phyloP scores from a whole-genome alignment of 2,888 invertebrate genomes.

The Heliothis peltigera region DNA sequence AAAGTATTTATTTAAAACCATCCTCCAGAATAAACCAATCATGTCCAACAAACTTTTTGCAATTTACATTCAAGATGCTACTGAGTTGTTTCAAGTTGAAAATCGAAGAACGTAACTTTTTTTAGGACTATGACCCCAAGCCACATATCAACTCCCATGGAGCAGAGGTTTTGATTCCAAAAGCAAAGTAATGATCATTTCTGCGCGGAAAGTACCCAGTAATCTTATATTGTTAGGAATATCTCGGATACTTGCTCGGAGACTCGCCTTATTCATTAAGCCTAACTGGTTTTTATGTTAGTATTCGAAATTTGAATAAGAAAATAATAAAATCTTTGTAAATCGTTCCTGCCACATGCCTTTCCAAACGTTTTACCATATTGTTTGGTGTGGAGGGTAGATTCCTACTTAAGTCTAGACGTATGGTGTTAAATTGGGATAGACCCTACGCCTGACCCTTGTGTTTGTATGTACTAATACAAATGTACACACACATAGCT shows the following conservation, averaged over 20 bases:
- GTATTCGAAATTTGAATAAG: constrained; percentile 17
- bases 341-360: constrained; percentile 1
- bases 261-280: neutral
- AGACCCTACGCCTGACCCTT: neutral
- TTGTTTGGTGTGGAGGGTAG: neutral
- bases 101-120: no score
- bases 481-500: neutral
- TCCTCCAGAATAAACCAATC: no score
- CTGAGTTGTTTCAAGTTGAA: no score
- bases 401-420: constrained; percentile 1
- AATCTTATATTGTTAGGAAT: neutral
- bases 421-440: neutral
- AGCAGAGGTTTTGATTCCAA: no score
- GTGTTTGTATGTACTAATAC: neutral
- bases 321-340: constrained; percentile 3
- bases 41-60: no score
- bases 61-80: no score
- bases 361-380: constrained; percentile 5
- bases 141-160: no score
- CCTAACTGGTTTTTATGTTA: neutral
- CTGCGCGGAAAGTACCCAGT: neutral
- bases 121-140: no score
- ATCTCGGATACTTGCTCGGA: no score
- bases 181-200: neutral
- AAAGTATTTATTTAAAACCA: no score